Evolutionary conservation across 2,888 invertebrate species (phyloP).

Genomic region (Platycnemis pennipes): DNA sequence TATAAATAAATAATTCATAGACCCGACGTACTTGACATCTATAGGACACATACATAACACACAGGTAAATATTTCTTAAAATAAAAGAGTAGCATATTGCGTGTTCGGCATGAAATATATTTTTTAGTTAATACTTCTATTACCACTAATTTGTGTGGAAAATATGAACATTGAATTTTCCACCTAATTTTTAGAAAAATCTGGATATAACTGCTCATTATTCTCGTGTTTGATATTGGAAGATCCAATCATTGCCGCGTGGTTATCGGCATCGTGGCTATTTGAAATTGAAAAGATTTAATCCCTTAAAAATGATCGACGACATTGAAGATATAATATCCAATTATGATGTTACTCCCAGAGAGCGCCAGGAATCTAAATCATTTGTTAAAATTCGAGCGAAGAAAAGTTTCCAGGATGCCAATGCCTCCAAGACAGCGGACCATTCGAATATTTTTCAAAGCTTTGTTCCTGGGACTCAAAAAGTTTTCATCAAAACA

Average conservation of each 20-base stretch:
- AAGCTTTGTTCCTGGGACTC: conserved; percentile 84
- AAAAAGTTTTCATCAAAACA: conserved; percentile 93
- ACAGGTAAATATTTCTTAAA: not conserved
- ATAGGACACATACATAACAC: not conserved
- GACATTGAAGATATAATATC: conserved; percentile 93
- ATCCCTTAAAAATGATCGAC: conserved; percentile 83
- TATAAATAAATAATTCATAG: too few relatives aligned
- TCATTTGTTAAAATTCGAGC: conserved; percentile 86
- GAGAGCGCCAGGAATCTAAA: conserved; percentile 87
- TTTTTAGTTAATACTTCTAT: not conserved
- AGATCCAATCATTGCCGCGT: not conserved
- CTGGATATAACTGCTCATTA: not conserved
- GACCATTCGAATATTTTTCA: not conserved
- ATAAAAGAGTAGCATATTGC: not conserved
- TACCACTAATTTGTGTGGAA: too few relatives aligned
- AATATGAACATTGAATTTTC: too few relatives aligned
- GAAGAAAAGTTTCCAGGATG: conserved; percentile 77
- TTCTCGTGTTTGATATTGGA: not conserved
- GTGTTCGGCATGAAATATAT: not conserved
- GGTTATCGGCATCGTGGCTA: not conserved
- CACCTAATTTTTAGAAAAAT: too few relatives aligned
- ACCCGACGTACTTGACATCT: too few relatives aligned
- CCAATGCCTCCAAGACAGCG: conserved; percentile 72
- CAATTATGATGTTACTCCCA: conserved; percentile 89
- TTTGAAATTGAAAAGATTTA: not conserved